Percentiles rank a stretch among this genome's conserved stretches.
Evolutionary conservation across 2,797 vertebrate genomes (phyloP).

Genomic region (Gymnopithys bicolor): DNA sequence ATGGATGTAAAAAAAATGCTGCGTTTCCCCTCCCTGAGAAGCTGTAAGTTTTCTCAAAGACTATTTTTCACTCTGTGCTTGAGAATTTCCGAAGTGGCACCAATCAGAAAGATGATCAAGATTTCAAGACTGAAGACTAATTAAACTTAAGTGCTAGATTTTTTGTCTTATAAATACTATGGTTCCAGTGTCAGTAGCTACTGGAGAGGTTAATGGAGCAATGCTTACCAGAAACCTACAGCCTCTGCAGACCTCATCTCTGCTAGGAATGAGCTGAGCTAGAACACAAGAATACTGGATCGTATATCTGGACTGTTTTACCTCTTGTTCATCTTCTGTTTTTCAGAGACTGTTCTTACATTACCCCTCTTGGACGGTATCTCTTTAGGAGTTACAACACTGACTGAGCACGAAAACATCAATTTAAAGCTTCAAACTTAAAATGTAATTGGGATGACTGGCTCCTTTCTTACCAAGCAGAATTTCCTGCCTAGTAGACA

Average conservation of each 20-base stretch:
- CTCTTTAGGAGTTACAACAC: neutral
- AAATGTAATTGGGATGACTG: neutral
- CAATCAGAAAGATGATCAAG: neutral
- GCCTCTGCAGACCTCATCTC: neutral
- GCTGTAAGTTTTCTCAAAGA: neutral
- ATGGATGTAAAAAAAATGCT: neutral
- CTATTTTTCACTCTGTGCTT: neutral
- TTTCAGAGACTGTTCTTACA: neutral
- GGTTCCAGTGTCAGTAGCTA: neutral
- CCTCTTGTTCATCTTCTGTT: neutral
- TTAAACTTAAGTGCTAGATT: neutral
- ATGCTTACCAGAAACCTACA: neutral
- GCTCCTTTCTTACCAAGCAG: neutral
- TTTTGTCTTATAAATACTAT: neutral
- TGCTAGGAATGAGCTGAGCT: neutral
- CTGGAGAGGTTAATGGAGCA: neutral
- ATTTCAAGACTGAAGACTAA: neutral
- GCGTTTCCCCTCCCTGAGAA: neutral
- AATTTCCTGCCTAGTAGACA: neutral
- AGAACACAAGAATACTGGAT: neutral
- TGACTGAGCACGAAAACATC: neutral
- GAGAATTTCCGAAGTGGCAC: neutral
- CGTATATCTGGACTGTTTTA: neutral
- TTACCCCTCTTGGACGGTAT: rapidly evolving
- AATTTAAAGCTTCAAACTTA: neutral